Evolutionary conservation across 2,113 vertebrate species (phyloP).

Genomic region (Colossoma macropomum): DNA sequence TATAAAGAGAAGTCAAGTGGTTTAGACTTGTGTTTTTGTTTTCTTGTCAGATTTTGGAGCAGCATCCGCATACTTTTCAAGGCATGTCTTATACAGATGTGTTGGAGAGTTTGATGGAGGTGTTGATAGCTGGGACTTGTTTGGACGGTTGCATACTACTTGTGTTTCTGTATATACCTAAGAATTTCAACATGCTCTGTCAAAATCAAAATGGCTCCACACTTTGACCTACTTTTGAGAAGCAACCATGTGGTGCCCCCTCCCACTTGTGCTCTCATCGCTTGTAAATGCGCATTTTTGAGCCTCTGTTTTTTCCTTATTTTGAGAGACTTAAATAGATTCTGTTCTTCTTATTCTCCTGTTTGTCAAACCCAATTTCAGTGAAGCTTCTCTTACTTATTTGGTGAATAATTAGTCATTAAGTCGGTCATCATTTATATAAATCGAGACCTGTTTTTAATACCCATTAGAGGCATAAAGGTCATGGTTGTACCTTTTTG

Average conservation of each 20-base stretch:
- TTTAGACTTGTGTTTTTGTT: not conserved
- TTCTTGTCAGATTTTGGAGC: not conserved
- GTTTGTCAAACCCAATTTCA: not conserved
- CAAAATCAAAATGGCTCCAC: slow-evolving; percentile 19
- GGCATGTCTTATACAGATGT: slow-evolving; percentile 1
- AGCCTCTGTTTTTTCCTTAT: not conserved
- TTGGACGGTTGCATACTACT: not conserved
- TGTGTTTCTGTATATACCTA: not conserved
- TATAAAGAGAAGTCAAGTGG: too few species aligned
- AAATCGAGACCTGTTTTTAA: not conserved
- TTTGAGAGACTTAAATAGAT: not conserved
- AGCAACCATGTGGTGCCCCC: not conserved
- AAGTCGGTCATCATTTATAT: not conserved
- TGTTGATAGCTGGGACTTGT: slow-evolving; percentile 1
- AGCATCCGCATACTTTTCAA: not conserved
- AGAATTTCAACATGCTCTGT: not conserved
- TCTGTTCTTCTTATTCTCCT: not conserved
- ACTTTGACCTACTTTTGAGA: slow-evolving; percentile 17
- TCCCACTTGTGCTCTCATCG: not conserved
- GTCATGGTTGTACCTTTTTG: not conserved
- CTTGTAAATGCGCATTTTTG: slow-evolving; percentile 1
- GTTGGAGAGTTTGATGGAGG: not conserved
- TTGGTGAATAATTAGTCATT: not conserved
- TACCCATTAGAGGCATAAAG: not conserved
- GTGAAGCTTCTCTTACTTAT: not conserved